Percentiles rank a stretch among this genome's conserved stretches.
Conservation (phyloP, 30 jellyfish, hydroid and myxozoan species). For the Chironex yamaguchii region DNA sequence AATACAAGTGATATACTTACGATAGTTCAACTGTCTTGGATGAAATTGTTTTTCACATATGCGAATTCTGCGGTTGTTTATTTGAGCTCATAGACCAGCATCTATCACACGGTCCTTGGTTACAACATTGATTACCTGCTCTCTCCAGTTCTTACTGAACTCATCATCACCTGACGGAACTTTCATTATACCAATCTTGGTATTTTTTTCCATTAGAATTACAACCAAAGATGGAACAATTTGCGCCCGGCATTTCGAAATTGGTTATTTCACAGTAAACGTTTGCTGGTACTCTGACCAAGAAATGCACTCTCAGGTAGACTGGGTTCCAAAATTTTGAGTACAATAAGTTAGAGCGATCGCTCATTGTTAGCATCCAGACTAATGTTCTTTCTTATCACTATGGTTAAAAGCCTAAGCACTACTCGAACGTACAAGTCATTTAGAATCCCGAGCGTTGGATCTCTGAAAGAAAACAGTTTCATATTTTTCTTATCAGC, state of each 20-base stretch:
- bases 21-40: conserved; percentile 2
- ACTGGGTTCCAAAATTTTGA: conserved; percentile 36
- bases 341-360: conserved; percentile 23
- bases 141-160: conserved; percentile 53
- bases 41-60: conserved; percentile 52
- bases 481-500: too few species aligned
- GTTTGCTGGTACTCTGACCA: neutral
- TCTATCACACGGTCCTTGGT: conserved; percentile 74
- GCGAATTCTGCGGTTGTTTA: conserved; percentile 12
- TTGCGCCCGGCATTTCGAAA: conserved; percentile 67
- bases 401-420: neutral
- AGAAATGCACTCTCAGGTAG: conserved; percentile 35
- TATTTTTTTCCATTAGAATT: conserved; percentile 18
- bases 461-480: too few species aligned
- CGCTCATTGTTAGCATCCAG: conserved; percentile 7
- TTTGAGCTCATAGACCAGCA: conserved; percentile 34
- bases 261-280: neutral
- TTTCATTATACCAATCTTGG: conserved; percentile 20
- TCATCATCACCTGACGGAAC: conserved; percentile 71
- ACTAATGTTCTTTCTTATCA: neutral
- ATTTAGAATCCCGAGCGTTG: too few species aligned
- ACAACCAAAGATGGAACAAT: conserved; percentile 74
- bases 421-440: too few species aligned
- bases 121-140: conserved; percentile 13
- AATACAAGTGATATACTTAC: conserved; percentile 1